Evolutionary conservation across 2,113 vertebrate species (phyloP).

Genomic region (Polypterus bichir): DNA sequence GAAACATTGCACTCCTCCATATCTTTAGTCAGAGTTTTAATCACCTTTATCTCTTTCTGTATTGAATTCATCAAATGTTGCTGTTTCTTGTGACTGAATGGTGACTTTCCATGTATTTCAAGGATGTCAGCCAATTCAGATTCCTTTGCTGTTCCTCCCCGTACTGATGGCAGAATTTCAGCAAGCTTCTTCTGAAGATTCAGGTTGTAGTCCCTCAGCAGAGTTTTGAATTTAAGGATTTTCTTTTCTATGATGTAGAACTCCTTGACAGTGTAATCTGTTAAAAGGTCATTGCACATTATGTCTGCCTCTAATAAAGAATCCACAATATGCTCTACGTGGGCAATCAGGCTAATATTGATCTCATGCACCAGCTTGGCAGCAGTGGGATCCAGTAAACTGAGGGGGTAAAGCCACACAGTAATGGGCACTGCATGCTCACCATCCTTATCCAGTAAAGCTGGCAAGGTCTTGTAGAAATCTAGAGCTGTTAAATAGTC

Average conservation of each 20-base stretch:
- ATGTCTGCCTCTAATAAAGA: conserved; percentile 13
- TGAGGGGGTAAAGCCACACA: conserved; percentile 13
- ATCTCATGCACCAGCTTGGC: conserved; percentile 1
- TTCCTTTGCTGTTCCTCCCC: conserved; percentile 20
- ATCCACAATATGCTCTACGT: neutral
- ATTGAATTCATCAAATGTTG: conserved; percentile 12
- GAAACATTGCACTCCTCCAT: conserved; percentile 9
- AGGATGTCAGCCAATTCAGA: conserved; percentile 11
- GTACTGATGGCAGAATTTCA: conserved; percentile 17
- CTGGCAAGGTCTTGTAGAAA: neutral
- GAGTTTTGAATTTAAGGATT: conserved; percentile 16
- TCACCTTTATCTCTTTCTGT: conserved; percentile 20
- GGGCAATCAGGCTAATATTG: neutral
- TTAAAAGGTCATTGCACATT: conserved; percentile 22
- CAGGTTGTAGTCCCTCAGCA: conserved; percentile 19
- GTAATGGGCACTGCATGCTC: conserved; percentile 10
- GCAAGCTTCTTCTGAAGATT: conserved; percentile 20
- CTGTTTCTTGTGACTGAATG: conserved; percentile 9
- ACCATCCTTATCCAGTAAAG: neutral
- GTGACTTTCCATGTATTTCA: conserved; percentile 14
- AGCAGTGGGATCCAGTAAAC: conserved; percentile 1
- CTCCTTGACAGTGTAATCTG: conserved; percentile 5
- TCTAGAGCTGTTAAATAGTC: conserved; percentile 1
- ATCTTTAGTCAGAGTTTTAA: conserved; percentile 17
- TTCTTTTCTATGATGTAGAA: conserved; percentile 21